Evolutionary conservation across 53 echinoderm and acorn worm genomes (phyloP), one percentile per base, ranked within the genome.

Genomic region (Apostichopus leukothele): DNA sequence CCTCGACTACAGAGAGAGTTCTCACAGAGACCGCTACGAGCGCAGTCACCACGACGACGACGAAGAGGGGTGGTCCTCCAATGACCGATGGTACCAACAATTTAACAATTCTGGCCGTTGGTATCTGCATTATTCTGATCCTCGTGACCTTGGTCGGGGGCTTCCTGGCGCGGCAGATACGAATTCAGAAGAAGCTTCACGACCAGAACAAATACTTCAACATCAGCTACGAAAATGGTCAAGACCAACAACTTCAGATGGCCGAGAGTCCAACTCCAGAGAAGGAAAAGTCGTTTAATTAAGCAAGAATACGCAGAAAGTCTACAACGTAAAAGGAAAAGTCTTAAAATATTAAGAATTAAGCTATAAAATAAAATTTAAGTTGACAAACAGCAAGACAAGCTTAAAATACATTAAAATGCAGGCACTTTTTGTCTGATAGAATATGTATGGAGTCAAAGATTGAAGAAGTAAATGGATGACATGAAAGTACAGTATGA

Each of bases 201-300:
- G 75, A 87, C n/a, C 88, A 87, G 53, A 87, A 87, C 57, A 87
- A 87, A 52, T 87, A 87, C 75, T 87, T 87, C 52, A 87, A 87
- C 57, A 87, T 87, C 53, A 87, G 74, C 51, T 87, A 87, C 26
- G 88, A 87, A 57, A 87, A 74, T 20, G 74, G 88, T 20, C 39
- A 39, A 39, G 74, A 74, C 25, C 75, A 73, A 12, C 88, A 87
- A 54, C 54, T 87, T 19, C 54, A 75, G 10, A 74, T 87, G 88
- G 88, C 75, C 7, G 88, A 87, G 5, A 87, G 75, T 87, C 88
- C 88, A 8, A 75, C 74, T 6, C 22, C 53, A 27, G 88, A 87
- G 9, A 87, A 22, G n/a, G 75, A 87, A 19, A 87, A 66, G 39
- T 21, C 53, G 9, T 87, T 53, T 21, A 18, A 66, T 50, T 85